phyloP scores from a whole-genome alignment of 2,888 invertebrate species.

The Hydrotaea diabolus region DNA sequence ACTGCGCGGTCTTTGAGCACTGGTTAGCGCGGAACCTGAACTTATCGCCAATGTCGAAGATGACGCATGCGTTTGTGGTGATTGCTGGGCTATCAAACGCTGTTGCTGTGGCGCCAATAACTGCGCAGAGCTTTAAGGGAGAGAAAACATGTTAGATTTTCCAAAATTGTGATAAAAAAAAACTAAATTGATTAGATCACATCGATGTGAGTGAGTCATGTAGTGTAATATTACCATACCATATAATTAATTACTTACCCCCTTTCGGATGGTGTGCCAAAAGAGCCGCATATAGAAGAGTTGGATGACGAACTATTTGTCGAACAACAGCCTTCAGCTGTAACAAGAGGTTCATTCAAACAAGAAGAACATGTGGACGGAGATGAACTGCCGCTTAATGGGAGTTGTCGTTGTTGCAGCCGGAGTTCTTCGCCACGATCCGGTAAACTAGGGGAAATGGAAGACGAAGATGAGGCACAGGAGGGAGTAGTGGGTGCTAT shows the following conservation, averaged over 20 bases:
- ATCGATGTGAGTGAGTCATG: too few species aligned
- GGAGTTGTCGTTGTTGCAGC: slow-evolving; percentile 33
- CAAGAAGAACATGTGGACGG: slow-evolving; percentile 47
- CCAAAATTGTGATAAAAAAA: too few species aligned
- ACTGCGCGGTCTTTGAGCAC: slow-evolving; percentile 22
- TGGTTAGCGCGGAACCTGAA: slow-evolving; percentile 43
- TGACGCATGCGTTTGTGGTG: slow-evolving; percentile 47
- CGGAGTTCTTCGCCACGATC: slow-evolving; percentile 58
- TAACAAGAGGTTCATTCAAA: slow-evolving; percentile 42
- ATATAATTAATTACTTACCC: too few species aligned
- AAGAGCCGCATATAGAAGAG: slow-evolving; percentile 44
- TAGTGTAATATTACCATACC: too few species aligned
- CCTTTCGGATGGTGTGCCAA: slow-evolving; percentile 15
- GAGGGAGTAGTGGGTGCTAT: slow-evolving; percentile 49
- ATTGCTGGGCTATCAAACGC: slow-evolving; percentile 50
- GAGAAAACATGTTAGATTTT: neutral
- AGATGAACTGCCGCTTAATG: slow-evolving; percentile 8
- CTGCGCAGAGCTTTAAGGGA: slow-evolving; percentile 53
- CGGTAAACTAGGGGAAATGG: slow-evolving; percentile 62
- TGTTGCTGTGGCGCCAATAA: slow-evolving; percentile 66
- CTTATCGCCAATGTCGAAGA: slow-evolving; percentile 34
- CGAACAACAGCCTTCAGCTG: neutral
- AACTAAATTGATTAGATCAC: too few species aligned
- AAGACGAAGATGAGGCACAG: slow-evolving; percentile 58
- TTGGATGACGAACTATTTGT: slow-evolving; percentile 34